These are phyloP conservation scores for Sphaerophoria taeniata DNA, from an alignment of 2,888 invertebrate genomes.

Conservation along the genomic window DNA sequence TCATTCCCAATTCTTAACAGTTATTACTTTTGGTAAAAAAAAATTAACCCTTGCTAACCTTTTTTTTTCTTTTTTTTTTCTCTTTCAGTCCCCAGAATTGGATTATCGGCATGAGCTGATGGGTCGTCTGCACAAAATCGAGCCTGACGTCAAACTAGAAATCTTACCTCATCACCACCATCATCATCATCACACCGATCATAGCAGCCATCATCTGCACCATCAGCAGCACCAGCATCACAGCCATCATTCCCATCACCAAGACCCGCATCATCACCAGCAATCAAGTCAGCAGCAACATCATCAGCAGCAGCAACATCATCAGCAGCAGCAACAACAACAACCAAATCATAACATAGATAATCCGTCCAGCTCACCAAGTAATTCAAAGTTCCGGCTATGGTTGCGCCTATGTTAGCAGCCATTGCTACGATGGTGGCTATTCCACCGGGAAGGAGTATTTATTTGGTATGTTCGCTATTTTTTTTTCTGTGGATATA, in stretches of 20 bases:
- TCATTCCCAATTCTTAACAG: too few relatives aligned
- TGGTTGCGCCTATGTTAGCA: slow-evolving; percentile 79
- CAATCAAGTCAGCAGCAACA: slow-evolving; percentile 73
- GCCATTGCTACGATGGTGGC: slow-evolving; percentile 77
- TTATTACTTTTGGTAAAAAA: too few relatives aligned
- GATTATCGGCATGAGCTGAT: slow-evolving; percentile 83
- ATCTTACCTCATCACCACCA: slow-evolving; percentile 78
- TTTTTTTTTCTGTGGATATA: neutral
- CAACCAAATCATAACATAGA: slow-evolving; percentile 73
- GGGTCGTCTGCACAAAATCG: slow-evolving; percentile 83
- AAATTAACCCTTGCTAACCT: too few relatives aligned
- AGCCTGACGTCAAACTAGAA: slow-evolving; percentile 83
- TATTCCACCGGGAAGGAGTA: slow-evolving; percentile 80
- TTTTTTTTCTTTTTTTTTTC: too few relatives aligned
- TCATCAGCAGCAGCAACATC: too few relatives aligned
- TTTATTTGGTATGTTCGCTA: slow-evolving; percentile 81
- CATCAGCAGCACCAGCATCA: slow-evolving; percentile 75
- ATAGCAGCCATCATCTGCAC: slow-evolving; percentile 75
- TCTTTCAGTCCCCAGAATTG: slow-evolving; percentile 83
- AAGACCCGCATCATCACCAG: slow-evolving; percentile 74
- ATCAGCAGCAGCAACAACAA: slow-evolving; percentile 69
- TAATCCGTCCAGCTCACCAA: slow-evolving; percentile 80
- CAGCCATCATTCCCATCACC: slow-evolving; percentile 75
- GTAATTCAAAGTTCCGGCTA: slow-evolving; percentile 80
- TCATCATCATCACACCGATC: slow-evolving; percentile 67